Evolutionary conservation across 2,113 vertebrate species (phyloP), one percentile per base, ranked within the genome.

Genomic region (Odocoileus virginianus): DNA sequence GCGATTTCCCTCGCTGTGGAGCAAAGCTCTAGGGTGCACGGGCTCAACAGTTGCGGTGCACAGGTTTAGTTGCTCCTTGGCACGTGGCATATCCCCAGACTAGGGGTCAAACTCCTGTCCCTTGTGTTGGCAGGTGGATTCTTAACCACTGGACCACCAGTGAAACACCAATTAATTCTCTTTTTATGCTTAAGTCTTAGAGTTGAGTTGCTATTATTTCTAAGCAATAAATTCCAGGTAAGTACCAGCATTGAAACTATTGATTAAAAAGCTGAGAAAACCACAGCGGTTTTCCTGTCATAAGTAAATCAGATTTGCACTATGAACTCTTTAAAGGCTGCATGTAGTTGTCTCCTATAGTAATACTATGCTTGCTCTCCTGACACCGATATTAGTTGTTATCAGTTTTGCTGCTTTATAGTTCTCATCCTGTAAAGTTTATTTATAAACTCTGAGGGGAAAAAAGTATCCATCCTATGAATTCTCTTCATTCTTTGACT

Each of bases 361-460:
- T 36, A 61, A 25, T 17, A 25, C 11, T 11, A 23, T 1, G 4
- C 15, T 74, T 57, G 85, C 16, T 11, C 14, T 60, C 19, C 13
- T 91, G 19, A 67, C 15, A 27, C 1, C 1, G 2, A 36, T 54
- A 28, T n/a, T 60, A 54, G 5, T 79, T 83, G 71, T 21, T 33
- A 3, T 1, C 36, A 40, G 0, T 87, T 84, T 67, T 64, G 17
- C 19, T 61, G 5, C 13, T 86, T 47, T 58, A n/a, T 21, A 54
- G n/a, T 55, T 86, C 36, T 61, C 45, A 64, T 71, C 67, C 28
- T 71, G 15, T 64, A 88, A 87, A 91, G 25, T 19, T 36, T 64
- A 92, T 78, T 93, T 86, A 76, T 95, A 96, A 87, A 93, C 15
- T 50, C 76, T 50, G 25, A 28, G 74, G 74, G 84, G 9, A 36